phyloP scores from a whole-genome alignment of 2,888 invertebrate genomes.

The Arrhopalites spinosus region DNA sequence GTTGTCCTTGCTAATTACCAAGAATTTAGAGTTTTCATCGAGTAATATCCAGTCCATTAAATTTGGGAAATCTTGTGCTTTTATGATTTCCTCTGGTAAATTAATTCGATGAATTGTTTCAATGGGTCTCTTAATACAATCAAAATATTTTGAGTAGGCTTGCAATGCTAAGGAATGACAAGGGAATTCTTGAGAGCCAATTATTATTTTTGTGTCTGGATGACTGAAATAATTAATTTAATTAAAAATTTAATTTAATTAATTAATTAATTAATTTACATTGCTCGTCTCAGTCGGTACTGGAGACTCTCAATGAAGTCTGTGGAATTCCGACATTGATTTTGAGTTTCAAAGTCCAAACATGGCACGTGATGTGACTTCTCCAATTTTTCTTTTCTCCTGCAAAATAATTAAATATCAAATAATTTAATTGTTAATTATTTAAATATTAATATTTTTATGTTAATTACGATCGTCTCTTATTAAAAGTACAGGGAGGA shows the following conservation, averaged over 20 bases:
- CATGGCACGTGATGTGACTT: not conserved
- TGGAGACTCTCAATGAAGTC: constrained; percentile 46
- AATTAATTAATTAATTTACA: constrained; percentile 36
- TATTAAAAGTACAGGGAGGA: not conserved
- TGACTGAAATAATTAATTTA: constrained; percentile 31
- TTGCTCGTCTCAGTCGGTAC: constrained; percentile 43
- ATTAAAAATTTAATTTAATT: not conserved
- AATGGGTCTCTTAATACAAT: constrained; percentile 43
- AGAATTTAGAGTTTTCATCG: constrained; percentile 33
- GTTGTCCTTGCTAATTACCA: constrained; percentile 44
- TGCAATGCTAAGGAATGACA: constrained; percentile 51
- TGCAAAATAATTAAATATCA: too few species aligned
- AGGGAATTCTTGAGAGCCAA: constrained; percentile 48
- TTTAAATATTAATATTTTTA: too few species aligned
- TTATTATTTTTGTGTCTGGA: constrained; percentile 48
- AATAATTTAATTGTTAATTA: too few species aligned
- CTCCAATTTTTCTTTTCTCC: too few species aligned
- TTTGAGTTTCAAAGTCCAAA: constrained; percentile 5
- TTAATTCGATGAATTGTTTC: constrained; percentile 43
- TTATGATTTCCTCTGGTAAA: constrained; percentile 44
- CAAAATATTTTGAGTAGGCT: constrained; percentile 50
- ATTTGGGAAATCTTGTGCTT: constrained; percentile 43
- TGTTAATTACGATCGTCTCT: too few species aligned
- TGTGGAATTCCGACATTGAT: constrained; percentile 20
- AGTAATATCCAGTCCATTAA: constrained; percentile 55